Percentiles rank a stretch among this genome's conserved stretches.
Evolutionary conservation across 1,140 invertebrate species (phyloP).

Genomic region (Bombyx mandarina): DNA sequence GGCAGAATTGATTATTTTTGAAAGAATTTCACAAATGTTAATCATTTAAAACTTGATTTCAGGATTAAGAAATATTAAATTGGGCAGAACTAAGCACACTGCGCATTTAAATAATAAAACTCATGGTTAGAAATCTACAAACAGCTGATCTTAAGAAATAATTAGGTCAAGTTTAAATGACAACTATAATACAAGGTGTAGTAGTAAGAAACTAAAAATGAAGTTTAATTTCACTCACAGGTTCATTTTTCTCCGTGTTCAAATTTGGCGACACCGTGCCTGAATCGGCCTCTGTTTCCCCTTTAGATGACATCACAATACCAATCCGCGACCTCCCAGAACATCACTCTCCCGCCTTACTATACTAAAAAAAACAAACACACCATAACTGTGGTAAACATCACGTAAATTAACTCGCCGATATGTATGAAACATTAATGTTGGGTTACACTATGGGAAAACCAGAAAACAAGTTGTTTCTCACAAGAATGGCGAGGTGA

Average conservation of each 20-base stretch:
- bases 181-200: not conserved
- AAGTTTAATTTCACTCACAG: slow-evolving; percentile 36
- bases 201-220: not conserved
- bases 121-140: not conserved
- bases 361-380: slow-evolving; percentile 45
- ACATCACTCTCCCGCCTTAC: slow-evolving; percentile 64
- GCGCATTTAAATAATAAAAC: not conserved
- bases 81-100: not conserved
- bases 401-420: slow-evolving; percentile 6
- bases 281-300: slow-evolving; percentile 71
- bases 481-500: slow-evolving; percentile 66
- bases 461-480: slow-evolving; percentile 36
- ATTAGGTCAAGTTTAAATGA: not conserved
- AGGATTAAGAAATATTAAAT: not conserved
- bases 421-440: not conserved
- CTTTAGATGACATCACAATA: slow-evolving; percentile 72
- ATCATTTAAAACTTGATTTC: not conserved
- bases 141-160: not conserved
- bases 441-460: slow-evolving; percentile 10
- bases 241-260: slow-evolving; percentile 65
- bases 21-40: not conserved
- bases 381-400: slow-evolving; percentile 12
- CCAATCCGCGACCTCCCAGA: slow-evolving; percentile 53
- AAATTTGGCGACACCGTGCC: slow-evolving; percentile 68
- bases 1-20: not conserved